These are phyloP conservation scores for Cheirogaleus medius DNA, from an alignment of 2,113 vertebrate genomes.

Conservation along the genomic window DNA sequence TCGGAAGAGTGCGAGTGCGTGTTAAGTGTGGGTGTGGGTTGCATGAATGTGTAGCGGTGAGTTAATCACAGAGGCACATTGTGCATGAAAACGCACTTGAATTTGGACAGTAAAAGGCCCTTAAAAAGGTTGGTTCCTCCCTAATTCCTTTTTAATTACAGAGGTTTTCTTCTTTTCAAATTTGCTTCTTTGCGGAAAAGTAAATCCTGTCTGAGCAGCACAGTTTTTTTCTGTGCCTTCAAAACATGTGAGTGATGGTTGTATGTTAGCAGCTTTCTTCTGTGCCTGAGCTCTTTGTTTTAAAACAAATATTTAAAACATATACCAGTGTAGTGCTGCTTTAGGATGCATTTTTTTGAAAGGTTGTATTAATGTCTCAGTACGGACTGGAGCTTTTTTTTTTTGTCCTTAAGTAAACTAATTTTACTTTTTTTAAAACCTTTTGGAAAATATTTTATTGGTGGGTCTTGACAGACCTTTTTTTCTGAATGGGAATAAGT, in stretches of 20 bases:
- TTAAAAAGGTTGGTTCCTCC: background rate
- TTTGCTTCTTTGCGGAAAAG: background rate
- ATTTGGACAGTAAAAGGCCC: background rate
- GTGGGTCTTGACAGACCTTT: background rate
- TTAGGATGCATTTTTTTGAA: background rate
- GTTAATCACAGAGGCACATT: conserved; percentile 39
- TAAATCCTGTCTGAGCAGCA: background rate
- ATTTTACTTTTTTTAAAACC: background rate
- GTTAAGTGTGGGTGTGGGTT: conserved; percentile 58
- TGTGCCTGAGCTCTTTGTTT: conserved; percentile 52
- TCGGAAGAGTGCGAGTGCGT: conserved; percentile 59
- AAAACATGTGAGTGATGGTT: background rate
- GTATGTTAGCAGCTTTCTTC: background rate
- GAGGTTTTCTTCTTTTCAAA: background rate
- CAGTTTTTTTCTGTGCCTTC: background rate
- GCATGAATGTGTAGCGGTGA: conserved; percentile 40
- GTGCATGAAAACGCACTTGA: conserved; percentile 15
- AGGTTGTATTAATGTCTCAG: background rate
- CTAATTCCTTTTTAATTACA: background rate
- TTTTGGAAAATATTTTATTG: background rate
- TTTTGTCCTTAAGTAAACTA: background rate
- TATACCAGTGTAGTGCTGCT: background rate
- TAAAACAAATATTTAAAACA: conserved; percentile 14
- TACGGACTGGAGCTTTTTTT: background rate
- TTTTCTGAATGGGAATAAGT: background rate